These are phyloP conservation scores for Hyperoodon ampullatus DNA, from an alignment of 2,113 vertebrate species.

Conservation along the genomic window DNA sequence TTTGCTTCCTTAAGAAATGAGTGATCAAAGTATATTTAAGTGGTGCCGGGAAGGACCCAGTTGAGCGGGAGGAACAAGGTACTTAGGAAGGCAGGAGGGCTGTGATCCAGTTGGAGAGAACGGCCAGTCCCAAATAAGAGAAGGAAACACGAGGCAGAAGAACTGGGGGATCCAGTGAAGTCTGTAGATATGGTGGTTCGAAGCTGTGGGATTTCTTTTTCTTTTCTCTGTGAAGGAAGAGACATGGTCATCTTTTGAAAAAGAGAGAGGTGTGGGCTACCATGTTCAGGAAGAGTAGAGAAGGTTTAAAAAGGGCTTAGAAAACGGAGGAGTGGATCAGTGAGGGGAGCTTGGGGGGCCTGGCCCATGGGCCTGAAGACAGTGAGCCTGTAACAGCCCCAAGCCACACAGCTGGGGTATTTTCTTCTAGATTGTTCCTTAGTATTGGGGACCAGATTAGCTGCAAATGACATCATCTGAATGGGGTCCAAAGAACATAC, in stretches of 20 bases:
- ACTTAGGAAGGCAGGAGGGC: neutral
- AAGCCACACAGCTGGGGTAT: neutral
- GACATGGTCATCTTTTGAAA: neutral
- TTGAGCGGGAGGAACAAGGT: neutral
- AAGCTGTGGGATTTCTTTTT: neutral
- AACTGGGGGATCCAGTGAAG: neutral
- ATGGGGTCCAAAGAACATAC: neutral
- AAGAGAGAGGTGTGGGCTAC: neutral
- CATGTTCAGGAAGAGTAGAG: neutral
- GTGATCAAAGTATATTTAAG: neutral
- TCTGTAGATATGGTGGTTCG: neutral
- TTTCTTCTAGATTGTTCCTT: neutral
- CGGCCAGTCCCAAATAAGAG: neutral
- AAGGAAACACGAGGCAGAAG: neutral
- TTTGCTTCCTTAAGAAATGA: neutral
- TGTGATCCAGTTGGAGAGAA: neutral
- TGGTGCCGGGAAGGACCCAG: neutral
- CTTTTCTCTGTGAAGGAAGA: conserved; percentile 14
- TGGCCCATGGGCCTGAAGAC: neutral
- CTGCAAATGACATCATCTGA: neutral
- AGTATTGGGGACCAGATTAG: neutral
- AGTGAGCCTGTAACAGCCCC: neutral
- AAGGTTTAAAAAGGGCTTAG: neutral
- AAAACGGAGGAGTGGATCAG: neutral
- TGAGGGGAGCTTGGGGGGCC: neutral